Conservation (phyloP, 2,113 vertebrate species). For the Lagenorhynchus albirostris region DNA sequence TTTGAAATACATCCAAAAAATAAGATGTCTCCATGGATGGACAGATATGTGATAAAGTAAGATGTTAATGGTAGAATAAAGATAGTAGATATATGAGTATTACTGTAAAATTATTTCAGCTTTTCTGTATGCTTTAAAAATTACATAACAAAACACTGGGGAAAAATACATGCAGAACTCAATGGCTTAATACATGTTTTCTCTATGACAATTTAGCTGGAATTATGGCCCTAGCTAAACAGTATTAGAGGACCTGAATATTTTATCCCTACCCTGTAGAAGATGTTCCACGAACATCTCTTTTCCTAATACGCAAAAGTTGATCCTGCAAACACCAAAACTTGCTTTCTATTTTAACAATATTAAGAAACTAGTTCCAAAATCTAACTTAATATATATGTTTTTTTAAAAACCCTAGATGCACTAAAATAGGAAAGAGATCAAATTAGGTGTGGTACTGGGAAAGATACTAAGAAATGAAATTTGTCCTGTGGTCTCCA, state of each 20-base stretch:
- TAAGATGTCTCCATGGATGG: not conserved
- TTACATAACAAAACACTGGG: not conserved
- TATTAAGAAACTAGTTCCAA: conserved; percentile 39
- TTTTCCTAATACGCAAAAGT: not conserved
- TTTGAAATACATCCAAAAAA: not conserved
- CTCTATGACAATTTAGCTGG: not conserved
- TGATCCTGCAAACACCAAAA: not conserved
- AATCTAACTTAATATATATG: not conserved
- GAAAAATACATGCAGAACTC: not conserved
- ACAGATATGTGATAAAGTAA: not conserved
- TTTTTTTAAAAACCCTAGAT: not conserved
- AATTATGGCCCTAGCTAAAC: not conserved
- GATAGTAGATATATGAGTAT: not conserved
- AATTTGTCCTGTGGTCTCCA: not conserved
- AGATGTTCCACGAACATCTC: not conserved
- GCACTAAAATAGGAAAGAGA: not conserved
- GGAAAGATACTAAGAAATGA: not conserved
- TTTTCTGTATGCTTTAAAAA: not conserved
- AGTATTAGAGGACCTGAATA: not conserved
- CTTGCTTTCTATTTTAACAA: not conserved
- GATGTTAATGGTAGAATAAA: not conserved
- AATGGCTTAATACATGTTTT: not conserved
- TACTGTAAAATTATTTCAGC: not conserved
- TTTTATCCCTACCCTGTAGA: not conserved
- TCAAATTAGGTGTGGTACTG: not conserved